Evolutionary conservation across 2,113 vertebrate species (phyloP).

Genomic region (Amphilophus citrinellus): DNA sequence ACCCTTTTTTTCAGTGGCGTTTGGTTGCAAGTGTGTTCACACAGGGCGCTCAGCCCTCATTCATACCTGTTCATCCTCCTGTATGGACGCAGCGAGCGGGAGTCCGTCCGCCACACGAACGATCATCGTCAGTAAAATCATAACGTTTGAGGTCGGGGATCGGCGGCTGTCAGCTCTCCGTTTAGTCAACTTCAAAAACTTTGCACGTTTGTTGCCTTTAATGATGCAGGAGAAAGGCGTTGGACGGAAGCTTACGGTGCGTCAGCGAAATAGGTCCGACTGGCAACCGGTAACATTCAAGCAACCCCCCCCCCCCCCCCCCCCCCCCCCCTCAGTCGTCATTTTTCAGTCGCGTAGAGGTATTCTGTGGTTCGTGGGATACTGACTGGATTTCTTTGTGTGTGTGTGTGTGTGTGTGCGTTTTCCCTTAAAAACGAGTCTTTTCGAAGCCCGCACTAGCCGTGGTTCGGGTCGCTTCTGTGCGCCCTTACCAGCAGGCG

Average conservation of each 20-base stretch:
- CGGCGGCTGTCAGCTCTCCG: neutral
- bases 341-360: constrained; percentile 23
- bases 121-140: constrained; percentile 94
- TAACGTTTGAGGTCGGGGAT: constrained; percentile 30
- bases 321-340: neutral
- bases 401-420: neutral
- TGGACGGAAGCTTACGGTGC: constrained; percentile 64
- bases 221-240: constrained; percentile 8
- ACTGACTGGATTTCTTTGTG: neutral
- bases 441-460: neutral
- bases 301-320: neutral
- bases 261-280: constrained; percentile 41
- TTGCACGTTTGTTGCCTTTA: constrained; percentile 28
- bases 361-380: neutral
- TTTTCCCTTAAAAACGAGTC: neutral
- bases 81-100: constrained; percentile 92
- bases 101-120: constrained; percentile 94
- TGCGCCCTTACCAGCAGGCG: neutral
- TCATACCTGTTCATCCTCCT: constrained; percentile 92
- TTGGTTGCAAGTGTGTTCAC: neutral
- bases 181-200: neutral
- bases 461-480: neutral
- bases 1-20: neutral
- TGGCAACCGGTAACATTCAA: constrained; percentile 26
- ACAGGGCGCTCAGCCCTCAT: neutral